Base-by-base conservation (phyloP, 2,888 invertebrate species). In the Matsumyia berberina region DNA sequence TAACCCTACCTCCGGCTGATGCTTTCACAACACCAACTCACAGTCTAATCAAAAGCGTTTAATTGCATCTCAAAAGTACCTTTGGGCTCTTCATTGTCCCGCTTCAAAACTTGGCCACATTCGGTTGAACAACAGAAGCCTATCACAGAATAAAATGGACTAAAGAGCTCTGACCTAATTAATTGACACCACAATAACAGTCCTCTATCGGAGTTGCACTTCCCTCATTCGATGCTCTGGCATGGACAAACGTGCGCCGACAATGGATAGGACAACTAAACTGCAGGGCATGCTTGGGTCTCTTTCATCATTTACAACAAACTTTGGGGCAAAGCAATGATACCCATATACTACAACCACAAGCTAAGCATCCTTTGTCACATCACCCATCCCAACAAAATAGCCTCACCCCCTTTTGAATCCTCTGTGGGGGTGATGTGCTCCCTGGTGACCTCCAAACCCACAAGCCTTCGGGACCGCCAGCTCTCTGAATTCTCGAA, bases 151-250 rank as follows among this genome's bases (percentile, higher is more conserved):
- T 24, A 53, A 46, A 29, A 7, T 15, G 39, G 19, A n/a, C n/a
- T n/a, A n/a, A 17, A 19, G 49, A 69, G n/a, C 57, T 44, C 58
- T 82, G 82, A 82, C 82, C 82, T 67, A 72, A 77, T 82, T 72
- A 73, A 69, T 53, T 37, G 44, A 31, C 58, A 49, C 55, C 19
- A 49, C 31, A 64, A 64, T 35, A 24, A 42, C 39, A 39, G 31
- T 19, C 11, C 42, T 51, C 15, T 39, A 19, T 11, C 6, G 15
- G 15, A 55, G 39, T 29, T 19, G n/a, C 33, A 31, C 51, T 73
- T 53, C 58, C 44, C 46, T 35, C n/a, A 62, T 12, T 35, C 58
- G 44, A 58, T 51, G 64, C 51, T 67, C 11, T 37, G 31, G 19
- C 39, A 66, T 39, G 51, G 66, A 15, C 24, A 60, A 58, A 67